Evolutionary conservation across 2,113 vertebrate genomes (phyloP), one percentile per base, ranked within the genome.

Genomic region (Silurus glanis): DNA sequence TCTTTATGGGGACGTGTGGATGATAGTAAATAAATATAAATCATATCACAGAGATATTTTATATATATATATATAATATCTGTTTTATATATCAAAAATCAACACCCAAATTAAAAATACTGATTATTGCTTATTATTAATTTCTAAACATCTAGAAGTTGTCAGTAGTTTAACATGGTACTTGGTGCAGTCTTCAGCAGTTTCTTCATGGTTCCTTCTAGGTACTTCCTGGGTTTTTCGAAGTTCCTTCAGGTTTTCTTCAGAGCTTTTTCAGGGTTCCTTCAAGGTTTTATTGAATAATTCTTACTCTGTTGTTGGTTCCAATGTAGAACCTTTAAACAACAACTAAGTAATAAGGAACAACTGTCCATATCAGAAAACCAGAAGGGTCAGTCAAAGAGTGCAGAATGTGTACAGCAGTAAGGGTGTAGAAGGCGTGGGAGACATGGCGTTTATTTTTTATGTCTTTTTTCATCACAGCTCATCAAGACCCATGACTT

Each of bases 401-500:
- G 12, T 13, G 9, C 64, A 66, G 16, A 67, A 14, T 28, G 64
- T 23, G 21, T 0, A 21, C 21, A 9, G 61, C 6, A 3, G 21
- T 21, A 23, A 23, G 9, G 1, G 21, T 62, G 6, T 62, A 23
- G 7, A 21, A 23, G 0, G 9, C 2, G 17, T 67, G 6, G 1
- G 7, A 49, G 67, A 45, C 6, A 9, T 75, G 21, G 49, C 14
- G 74, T 76, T 55, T 56, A 59, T 59, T 80, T 80, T 37, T 4
- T 58, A 12, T 80, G 71, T 83, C 45, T 76, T 5, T 91, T 62
- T 55, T 45, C 25, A 37, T 37, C 45, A 55, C 90, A 99, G 98
- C 95, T 99, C 84, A 96, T 99, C 87, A 99, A 99, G 95, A 99
- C 98, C 0, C 96, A 99, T 87, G 96, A 97, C 85, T 92, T 99